phyloP scores from a whole-genome alignment of 1,140 invertebrate genomes.

The Ceratosolen solmsi region DNA sequence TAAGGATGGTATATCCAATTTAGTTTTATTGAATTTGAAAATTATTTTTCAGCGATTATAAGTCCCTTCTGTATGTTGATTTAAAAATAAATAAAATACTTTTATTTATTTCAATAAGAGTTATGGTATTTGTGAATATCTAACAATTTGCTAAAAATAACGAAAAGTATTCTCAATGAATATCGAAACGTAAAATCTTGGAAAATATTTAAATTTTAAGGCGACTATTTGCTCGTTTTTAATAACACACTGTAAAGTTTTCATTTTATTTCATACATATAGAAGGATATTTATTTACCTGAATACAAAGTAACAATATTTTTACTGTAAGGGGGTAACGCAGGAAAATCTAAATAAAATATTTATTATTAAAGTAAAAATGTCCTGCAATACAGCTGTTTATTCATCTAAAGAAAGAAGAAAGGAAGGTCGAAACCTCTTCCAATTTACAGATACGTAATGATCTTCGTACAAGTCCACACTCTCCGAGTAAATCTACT shows the following conservation, averaged over 20 bases:
- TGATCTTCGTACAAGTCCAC: slow-evolving; percentile 11
- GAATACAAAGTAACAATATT: slow-evolving; percentile 23
- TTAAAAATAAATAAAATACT: too few relatives aligned
- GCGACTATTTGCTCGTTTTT: slow-evolving; percentile 3
- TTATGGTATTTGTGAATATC: too few relatives aligned
- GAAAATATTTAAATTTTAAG: slow-evolving; percentile 8
- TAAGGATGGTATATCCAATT: too few relatives aligned
- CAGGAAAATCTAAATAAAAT: background rate
- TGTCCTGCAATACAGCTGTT: background rate
- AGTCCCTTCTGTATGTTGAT: too few relatives aligned
- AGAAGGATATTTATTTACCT: background rate
- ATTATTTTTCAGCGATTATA: too few relatives aligned
- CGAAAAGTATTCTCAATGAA: background rate
- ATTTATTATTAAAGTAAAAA: slow-evolving; percentile 32
- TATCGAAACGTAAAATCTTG: background rate
- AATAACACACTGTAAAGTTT: slow-evolving; percentile 16
- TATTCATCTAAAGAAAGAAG: background rate
- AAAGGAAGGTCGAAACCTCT: background rate
- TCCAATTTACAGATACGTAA: slow-evolving; percentile 30
- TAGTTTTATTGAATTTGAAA: too few relatives aligned
- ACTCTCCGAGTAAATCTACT: slow-evolving; percentile 5
- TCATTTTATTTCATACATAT: background rate
- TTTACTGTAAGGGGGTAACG: background rate
- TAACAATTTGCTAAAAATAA: background rate
- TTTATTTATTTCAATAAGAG: too few relatives aligned